Evolutionary conservation across 2,888 invertebrate species (phyloP), one percentile per base, ranked within the genome.

Genomic region (Neria commutata): DNA sequence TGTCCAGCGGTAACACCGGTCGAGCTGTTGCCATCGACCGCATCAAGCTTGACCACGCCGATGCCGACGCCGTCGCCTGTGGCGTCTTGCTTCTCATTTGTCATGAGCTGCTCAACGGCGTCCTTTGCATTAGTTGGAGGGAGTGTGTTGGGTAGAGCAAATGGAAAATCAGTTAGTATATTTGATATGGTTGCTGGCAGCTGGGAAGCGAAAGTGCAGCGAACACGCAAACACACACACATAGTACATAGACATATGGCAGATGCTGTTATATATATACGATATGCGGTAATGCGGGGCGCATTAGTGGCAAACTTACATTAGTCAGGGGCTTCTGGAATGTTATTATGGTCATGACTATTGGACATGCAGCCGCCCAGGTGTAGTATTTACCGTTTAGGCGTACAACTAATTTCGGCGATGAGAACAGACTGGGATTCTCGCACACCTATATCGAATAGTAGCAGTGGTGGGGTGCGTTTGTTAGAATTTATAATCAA

Each of bases 301-400:
- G n/a, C n/a, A 48, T 56, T 33, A 37, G 19, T 23, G 10, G 19
- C 10, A 48, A 29, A 77, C 84, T 84, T 79, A 90, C 89, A 78
- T 87, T 87, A 60, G 96, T 91, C 71, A 98, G 84, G 57, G 92
- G 90, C 72, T 94, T 88, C 76, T 94, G 89, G 84, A 92, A 98
- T 68, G 91, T 89, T 64, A 94, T 87, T 66, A 92, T 85, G 66
- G 94, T 92, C 76, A 96, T 88, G 72, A 98, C 87, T 76, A 96
- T 88, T 45, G 97, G 94, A 61, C 92, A 91, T 69, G 97, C 98
- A 69, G 91, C 90, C 68, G 89, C 86, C 95, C 96, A 97, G 74
- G 91, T 92, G 84, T 93, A 91, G 83, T 90, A 92, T 84, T 95
- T 93, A 71, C 91, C 91, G 76, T 90, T 90, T 63, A 96, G 87